Conservation (phyloP, 2,888 invertebrate genomes). For the Leptinotarsa peninsularis region DNA sequence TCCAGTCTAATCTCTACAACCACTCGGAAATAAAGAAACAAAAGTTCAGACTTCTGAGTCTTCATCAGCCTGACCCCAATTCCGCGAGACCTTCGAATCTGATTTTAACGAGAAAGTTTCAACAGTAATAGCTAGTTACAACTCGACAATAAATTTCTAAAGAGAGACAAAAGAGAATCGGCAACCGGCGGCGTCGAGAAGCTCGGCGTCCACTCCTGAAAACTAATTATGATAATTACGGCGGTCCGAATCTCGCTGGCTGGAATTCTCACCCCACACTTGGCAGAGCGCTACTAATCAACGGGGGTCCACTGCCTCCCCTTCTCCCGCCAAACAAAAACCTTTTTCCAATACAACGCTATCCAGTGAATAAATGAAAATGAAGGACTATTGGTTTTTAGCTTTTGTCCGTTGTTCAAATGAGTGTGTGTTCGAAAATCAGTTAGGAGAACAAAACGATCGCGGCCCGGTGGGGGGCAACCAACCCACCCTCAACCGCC, state of each 20-base stretch:
- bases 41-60: neutral
- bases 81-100: neutral
- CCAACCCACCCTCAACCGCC: slow-evolving; percentile 42
- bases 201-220: slow-evolving; percentile 52
- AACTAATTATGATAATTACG: slow-evolving; percentile 65
- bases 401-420: slow-evolving; percentile 67
- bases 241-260: slow-evolving; percentile 49
- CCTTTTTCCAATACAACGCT: slow-evolving; percentile 67
- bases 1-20: neutral
- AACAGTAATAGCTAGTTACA: slow-evolving; percentile 11
- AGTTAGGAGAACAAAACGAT: slow-evolving; percentile 67
- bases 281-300: slow-evolving; percentile 59
- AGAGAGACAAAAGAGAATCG: slow-evolving; percentile 29
- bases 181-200: slow-evolving; percentile 41
- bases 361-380: slow-evolving; percentile 67
- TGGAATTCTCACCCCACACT: slow-evolving; percentile 52
- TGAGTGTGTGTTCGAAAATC: slow-evolving; percentile 64
- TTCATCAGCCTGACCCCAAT: neutral
- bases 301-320: slow-evolving; percentile 50
- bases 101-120: slow-evolving; percentile 15
- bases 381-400: slow-evolving; percentile 68
- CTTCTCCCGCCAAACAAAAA: slow-evolving; percentile 63
- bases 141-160: slow-evolving; percentile 13
- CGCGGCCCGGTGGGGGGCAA: slow-evolving; percentile 40
- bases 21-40: neutral